Base-by-base conservation (phyloP, 53 echinoderm and acorn worm species). In the Luidia sarsii region DNA sequence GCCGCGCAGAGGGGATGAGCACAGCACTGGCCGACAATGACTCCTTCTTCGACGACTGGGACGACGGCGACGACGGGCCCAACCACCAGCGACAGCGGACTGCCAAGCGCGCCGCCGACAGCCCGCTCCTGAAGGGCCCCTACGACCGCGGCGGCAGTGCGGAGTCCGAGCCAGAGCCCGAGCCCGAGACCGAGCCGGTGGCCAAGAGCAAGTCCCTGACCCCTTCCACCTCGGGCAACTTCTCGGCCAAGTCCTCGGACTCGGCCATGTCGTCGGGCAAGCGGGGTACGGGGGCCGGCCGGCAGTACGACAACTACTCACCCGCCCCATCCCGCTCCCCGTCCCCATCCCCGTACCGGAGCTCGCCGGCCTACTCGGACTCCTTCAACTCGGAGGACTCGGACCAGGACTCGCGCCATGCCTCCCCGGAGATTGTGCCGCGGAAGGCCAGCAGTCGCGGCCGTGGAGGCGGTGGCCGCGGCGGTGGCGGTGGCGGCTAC, bases 361-460 rank as follows among this genome's bases (percentile, higher is more conserved):
- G 25, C 28, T 75, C 89, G 2, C 85, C 85, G 1, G 64, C 62
- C 3, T 95, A 95, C 66, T 95, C 95, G 19, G 95, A 95, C 75
- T 95, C 92, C 0, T 95, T 95, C 79, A 85, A 95, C 65, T 95
- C 95, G 0, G 95, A 95, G 51, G 92, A 92, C 55, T 95, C 95
- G 4, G 82, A 74, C 18, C 94, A 92, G 56, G 95, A 95, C 79
- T 92, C 95, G 0, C 80, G 95, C 52, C 60, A 55, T 27, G 87
- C 79, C 1, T 92, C 95, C 0, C 90, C 92, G 11, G 55, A 72
- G 3, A 60, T n/a, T n/a, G n/a, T 61, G 57, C 31, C 53, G 29
- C 80, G 64, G 52, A 85, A 81, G 20, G 62, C 32, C 41, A 37
- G 57, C 14, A 68, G 51, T 50, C 27, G 35, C 4, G 51, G 67